Evolutionary conservation across 1,140 invertebrate species (phyloP).

Genomic region (Drosophila parvula): DNA sequence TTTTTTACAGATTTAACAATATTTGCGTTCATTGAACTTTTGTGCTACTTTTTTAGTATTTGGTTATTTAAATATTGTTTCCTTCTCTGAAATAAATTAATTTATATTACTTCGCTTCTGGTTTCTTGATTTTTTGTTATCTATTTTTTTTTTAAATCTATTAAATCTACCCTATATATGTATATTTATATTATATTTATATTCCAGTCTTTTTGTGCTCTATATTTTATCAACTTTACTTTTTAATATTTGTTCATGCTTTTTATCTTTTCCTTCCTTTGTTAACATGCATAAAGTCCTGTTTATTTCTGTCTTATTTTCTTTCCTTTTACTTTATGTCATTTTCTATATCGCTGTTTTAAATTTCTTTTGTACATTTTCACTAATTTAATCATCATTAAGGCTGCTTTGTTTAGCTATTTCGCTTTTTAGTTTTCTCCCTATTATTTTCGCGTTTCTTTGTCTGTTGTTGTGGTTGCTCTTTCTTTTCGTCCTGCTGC

Average conservation of each 20-base stretch:
- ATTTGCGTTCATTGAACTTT: neutral
- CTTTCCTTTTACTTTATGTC: neutral
- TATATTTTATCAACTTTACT: neutral
- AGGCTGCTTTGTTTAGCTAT: too few relatives aligned
- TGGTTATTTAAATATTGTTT: neutral
- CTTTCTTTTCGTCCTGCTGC: slow-evolving; percentile 30
- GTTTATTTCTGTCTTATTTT: neutral
- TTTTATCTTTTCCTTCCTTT: too few relatives aligned
- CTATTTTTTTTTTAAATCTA: neutral
- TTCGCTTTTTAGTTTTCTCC: slow-evolving; percentile 3
- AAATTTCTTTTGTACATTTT: neutral
- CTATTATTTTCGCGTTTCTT: slow-evolving; percentile 40
- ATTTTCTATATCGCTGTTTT: neutral
- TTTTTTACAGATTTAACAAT: neutral
- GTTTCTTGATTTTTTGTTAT: neutral
- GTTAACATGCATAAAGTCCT: neutral
- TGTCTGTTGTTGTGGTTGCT: slow-evolving; percentile 61
- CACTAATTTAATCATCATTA: neutral
- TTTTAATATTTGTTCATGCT: neutral
- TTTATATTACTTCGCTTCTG: neutral
- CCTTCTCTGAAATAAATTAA: neutral
- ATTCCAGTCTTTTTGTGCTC: neutral
- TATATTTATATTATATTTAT: too few relatives aligned
- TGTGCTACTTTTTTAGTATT: neutral
- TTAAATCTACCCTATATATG: too few relatives aligned